phyloP scores from a whole-genome alignment of 2,888 invertebrate species.

The Sericinus montela region DNA sequence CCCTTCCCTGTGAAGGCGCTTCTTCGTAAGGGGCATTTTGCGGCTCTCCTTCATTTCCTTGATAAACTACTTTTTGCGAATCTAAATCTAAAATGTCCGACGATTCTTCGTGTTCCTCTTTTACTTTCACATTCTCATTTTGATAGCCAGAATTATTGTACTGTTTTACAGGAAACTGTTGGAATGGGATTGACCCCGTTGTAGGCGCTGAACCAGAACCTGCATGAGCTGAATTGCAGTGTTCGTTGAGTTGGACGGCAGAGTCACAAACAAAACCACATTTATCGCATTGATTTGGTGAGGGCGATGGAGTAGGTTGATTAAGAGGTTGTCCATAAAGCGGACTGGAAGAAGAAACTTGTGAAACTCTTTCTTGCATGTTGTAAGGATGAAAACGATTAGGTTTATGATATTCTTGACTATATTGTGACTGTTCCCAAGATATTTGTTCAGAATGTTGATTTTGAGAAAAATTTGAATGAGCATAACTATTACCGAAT shows the following conservation, averaged over 20 bases:
- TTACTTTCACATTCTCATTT: slow-evolving; percentile 71
- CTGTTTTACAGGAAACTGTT: slow-evolving; percentile 72
- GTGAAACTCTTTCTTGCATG: slow-evolving; percentile 74
- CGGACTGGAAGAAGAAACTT: slow-evolving; percentile 76
- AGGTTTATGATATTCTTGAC: slow-evolving; percentile 65
- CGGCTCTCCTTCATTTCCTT: slow-evolving; percentile 78
- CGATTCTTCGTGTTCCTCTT: slow-evolving; percentile 84
- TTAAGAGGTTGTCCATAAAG: slow-evolving; percentile 79
- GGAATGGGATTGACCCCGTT: slow-evolving; percentile 70
- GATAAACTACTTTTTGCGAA: slow-evolving; percentile 92
- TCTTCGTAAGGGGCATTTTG: slow-evolving; percentile 61
- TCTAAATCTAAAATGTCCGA: slow-evolving; percentile 92
- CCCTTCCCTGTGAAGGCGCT: slow-evolving; percentile 54
- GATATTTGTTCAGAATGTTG: slow-evolving; percentile 70
- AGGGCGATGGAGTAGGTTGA: slow-evolving; percentile 85
- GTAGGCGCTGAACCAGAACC: slow-evolving; percentile 58
- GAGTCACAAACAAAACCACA: slow-evolving; percentile 90
- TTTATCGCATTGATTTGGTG: slow-evolving; percentile 89
- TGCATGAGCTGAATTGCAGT: slow-evolving; percentile 84
- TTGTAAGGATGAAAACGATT: slow-evolving; percentile 74
- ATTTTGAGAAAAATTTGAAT: slow-evolving; percentile 72
- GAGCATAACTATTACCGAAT: slow-evolving; percentile 71
- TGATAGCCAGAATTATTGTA: slow-evolving; percentile 67
- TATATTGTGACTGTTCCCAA: slow-evolving; percentile 72
- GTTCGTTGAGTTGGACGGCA: slow-evolving; percentile 85